Evolutionary conservation across 2,888 invertebrate species (phyloP).

Genomic region (Heliconius ethilla): DNA sequence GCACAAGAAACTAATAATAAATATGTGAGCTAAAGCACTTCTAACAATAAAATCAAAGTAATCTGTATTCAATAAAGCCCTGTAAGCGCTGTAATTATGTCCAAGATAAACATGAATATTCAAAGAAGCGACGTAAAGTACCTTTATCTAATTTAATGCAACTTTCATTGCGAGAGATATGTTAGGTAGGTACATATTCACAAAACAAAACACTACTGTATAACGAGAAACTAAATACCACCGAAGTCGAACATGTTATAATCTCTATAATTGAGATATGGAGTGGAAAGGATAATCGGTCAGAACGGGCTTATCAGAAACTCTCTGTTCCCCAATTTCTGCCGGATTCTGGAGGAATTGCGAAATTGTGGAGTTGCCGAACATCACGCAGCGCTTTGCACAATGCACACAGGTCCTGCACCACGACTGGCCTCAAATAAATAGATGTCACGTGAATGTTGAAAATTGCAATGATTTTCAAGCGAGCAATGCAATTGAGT

Average conservation of each 20-base stretch:
- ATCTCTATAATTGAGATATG: no score
- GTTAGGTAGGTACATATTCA: no score
- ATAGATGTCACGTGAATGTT: constrained; percentile 16
- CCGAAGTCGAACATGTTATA: no score
- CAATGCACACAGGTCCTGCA: background rate
- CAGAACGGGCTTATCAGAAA: background rate
- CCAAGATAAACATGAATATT: background rate
- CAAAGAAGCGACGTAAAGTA: background rate
- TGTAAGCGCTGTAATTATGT: background rate
- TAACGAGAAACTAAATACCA: no score
- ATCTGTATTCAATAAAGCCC: background rate
- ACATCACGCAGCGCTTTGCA: background rate
- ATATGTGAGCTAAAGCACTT: background rate
- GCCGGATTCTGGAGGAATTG: background rate
- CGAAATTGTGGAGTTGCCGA: background rate
- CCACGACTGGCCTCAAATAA: background rate
- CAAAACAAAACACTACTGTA: no score
- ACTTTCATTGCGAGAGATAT: background rate
- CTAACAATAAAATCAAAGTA: background rate
- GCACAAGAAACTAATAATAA: no score
- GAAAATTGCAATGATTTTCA: background rate
- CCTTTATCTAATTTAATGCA: no score
- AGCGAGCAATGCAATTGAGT: constrained; percentile 9
- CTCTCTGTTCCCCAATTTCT: background rate
- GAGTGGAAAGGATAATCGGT: no score